Evolutionary conservation across 2,797 vertebrate genomes (phyloP), one percentile per base, ranked within the genome.

Genomic region (Kryptolebias ocellatus): DNA sequence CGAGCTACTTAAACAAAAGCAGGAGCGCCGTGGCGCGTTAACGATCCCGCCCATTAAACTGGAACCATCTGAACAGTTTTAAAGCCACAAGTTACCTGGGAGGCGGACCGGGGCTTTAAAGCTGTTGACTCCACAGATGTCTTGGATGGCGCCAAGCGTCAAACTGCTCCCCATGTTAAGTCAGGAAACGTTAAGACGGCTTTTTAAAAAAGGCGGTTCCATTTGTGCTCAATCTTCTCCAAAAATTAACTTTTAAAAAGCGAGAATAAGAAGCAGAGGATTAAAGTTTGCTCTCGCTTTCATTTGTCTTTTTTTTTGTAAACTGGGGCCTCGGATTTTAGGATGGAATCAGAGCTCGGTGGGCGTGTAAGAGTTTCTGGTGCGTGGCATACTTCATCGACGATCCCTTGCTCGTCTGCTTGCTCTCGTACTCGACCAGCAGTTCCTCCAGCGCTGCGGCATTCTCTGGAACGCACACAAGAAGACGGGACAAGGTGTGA

Each of bases 391-490:
- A 98, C 96, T 94, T 97, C 85, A 95, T 92, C 24, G 90, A 83
- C 0, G 95, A 93, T 80, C 88, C 79, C 76, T 91, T 95, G 84
- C 72, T 90, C 0, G 89, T 89, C 88, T 96, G 95, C 47, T 93
- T 96, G 86, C 88, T 92, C 64, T 96, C 95, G 24, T 98, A 96
- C 46, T 99, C 97, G 83, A 95, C 94, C 84, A 99, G 92, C 81
- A 99, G 91, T 85, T 99, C 96, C 84, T 99, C 96, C 86, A 99
- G 85, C 0, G 96, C 97, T 1, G 94, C 95, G 0, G 96, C 96
- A 0, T 99, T 99, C 93, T 98, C 97, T 98, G 50, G 64, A 83
- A 74, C 34, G 66, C 53, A 74, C 12, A 34, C 34, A 34, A 9
- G 9, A 6, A 34, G 34, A 9, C 34, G 34, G 34, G 34, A 7